phyloP scores from a whole-genome alignment of 2,113 vertebrate species.

The Zapus hudsonius region DNA sequence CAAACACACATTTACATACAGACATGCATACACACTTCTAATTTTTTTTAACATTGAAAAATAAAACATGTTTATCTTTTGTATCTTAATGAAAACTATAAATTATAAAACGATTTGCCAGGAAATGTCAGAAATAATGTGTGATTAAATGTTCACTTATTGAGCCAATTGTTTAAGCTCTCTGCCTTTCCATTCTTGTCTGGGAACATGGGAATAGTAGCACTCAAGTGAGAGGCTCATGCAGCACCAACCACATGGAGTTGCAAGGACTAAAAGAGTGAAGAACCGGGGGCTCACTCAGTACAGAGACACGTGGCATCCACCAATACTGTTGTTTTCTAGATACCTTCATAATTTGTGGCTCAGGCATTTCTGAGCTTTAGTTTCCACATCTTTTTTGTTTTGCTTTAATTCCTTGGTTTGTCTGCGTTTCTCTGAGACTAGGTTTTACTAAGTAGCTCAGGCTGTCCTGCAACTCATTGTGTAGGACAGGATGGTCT shows the following conservation, averaged over 20 bases:
- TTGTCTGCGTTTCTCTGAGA: neutral
- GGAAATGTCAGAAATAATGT: constrained; percentile 54
- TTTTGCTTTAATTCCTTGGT: neutral
- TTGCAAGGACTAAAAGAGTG: constrained; percentile 2
- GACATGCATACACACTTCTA: too few relatives aligned
- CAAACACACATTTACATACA: too few relatives aligned
- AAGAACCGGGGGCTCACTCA: constrained; percentile 47
- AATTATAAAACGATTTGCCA: constrained; percentile 5
- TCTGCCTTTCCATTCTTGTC: neutral
- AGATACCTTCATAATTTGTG: neutral
- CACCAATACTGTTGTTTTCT: neutral
- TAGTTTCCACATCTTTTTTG: constrained; percentile 23
- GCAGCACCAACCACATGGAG: neutral
- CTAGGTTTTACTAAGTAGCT: neutral
- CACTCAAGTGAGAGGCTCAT: neutral
- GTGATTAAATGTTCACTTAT: constrained; percentile 3
- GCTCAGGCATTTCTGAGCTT: neutral
- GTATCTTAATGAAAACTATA: constrained; percentile 11
- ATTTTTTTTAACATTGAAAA: too few relatives aligned
- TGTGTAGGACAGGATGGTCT: neutral
- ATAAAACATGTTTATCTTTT: constrained; percentile 15
- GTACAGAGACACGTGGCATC: neutral
- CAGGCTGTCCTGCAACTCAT: neutral
- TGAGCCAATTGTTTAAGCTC: neutral
- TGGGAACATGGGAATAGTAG: neutral